Evolutionary conservation across 2,797 vertebrate genomes (phyloP).

Genomic region (Tachyglossus aculeatus): DNA sequence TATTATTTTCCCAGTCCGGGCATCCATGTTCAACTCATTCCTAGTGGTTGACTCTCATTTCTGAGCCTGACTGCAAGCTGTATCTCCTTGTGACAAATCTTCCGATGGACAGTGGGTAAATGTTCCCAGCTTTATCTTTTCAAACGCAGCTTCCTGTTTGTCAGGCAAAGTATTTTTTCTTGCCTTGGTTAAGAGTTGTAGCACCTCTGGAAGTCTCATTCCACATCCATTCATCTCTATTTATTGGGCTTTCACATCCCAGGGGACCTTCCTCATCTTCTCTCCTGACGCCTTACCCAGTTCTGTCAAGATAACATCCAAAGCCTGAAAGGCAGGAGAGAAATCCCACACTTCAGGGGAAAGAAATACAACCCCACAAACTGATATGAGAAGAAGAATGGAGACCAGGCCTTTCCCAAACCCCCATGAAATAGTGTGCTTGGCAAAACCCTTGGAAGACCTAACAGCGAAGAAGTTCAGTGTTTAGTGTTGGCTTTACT

Average conservation of each 20-base stretch:
- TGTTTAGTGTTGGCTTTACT: not conserved
- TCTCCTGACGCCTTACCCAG: constrained; percentile 17
- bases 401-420: constrained; percentile 17
- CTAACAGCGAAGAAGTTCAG: not conserved
- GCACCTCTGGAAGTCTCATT: not conserved
- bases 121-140: not conserved
- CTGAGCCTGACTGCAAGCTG: too few species aligned
- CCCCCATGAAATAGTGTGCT: not conserved
- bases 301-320: constrained; percentile 52
- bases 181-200: not conserved
- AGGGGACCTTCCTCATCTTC: constrained; percentile 35
- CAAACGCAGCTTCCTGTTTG: not conserved
- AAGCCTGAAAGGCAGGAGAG: constrained; percentile 33
- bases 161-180: not conserved
- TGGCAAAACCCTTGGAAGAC: not conserved
- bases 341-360: not conserved
- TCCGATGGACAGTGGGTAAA: not conserved
- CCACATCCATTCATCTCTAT: constrained; percentile 1
- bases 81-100: not conserved
- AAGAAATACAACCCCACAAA: constrained; percentile 1
- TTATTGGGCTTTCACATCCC: constrained; percentile 29
- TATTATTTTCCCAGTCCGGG: too few species aligned
- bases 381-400: constrained; percentile 10
- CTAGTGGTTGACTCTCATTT: too few species aligned
- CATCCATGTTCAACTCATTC: too few species aligned